These are phyloP conservation scores for Nezara viridula DNA, from an alignment of 2,888 invertebrate species.

Conservation along the genomic window DNA sequence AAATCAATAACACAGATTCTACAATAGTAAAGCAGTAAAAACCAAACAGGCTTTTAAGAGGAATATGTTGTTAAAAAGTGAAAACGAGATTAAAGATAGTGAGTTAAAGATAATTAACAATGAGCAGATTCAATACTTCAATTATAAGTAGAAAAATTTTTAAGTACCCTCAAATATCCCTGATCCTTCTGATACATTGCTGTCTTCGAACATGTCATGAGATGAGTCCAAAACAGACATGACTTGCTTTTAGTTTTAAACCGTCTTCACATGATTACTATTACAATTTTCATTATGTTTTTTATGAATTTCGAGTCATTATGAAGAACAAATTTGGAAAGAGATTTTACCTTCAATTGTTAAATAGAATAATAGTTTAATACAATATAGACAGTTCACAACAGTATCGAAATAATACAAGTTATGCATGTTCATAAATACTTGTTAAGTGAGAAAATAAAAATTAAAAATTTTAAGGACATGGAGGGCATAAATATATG, in stretches of 20 bases:
- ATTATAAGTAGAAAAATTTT: not conserved
- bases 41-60: not conserved
- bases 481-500: not conserved
- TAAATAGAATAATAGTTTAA: not conserved
- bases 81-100: not conserved
- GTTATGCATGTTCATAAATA: not conserved
- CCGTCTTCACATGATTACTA: constrained; percentile 27
- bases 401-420: not conserved
- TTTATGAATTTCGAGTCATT: not conserved
- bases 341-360: not conserved
- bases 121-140: not conserved
- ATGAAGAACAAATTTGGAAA: not conserved
- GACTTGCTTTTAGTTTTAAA: not conserved
- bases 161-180: not conserved
- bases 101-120: not conserved
- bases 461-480: not conserved
- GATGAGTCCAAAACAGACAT: constrained; percentile 58
- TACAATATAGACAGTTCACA: not conserved
- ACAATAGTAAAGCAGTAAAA: too few species aligned
- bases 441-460: not conserved
- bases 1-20: not conserved
- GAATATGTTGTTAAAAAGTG: not conserved
- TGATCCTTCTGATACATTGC: constrained; percentile 48
- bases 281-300: not conserved
- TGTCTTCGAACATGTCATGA: constrained; percentile 62